A percentile compares a stretch with the other conserved stretches of the same genome.
phyloP scores from a whole-genome alignment of 1,140 invertebrate genomes.

The Thrips palmi region DNA sequence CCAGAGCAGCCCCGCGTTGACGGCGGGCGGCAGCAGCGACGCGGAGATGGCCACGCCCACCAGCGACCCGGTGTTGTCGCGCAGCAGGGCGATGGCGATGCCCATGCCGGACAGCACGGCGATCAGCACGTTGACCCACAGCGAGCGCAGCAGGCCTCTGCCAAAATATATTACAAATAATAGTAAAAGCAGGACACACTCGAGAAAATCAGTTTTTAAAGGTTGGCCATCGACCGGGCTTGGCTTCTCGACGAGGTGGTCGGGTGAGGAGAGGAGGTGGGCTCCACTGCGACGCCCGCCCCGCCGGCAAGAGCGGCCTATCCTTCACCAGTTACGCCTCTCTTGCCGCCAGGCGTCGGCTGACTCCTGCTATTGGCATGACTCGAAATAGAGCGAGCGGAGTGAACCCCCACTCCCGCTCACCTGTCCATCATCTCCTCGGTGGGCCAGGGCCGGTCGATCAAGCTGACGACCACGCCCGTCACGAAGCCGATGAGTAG shows the following conservation, averaged over 20 bases:
- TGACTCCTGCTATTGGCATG: not conserved
- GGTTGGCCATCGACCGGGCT: too few species aligned
- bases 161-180: slow-evolving; percentile 14
- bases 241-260: too few species aligned
- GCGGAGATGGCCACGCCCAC: slow-evolving; percentile 68
- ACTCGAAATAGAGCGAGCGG: not conserved
- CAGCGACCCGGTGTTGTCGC: slow-evolving; percentile 49
- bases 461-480: slow-evolving; percentile 36
- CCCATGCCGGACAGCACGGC: slow-evolving; percentile 54
- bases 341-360: not conserved
- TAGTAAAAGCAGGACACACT: not conserved
- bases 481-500: slow-evolving; percentile 46
- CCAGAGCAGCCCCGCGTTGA: slow-evolving; percentile 58
- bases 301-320: too few species aligned
- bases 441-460: slow-evolving; percentile 46
- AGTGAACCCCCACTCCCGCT: not conserved
- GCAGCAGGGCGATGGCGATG: slow-evolving; percentile 51
- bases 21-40: slow-evolving; percentile 55
- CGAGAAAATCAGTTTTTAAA: slow-evolving; percentile 2
- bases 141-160: slow-evolving; percentile 38
- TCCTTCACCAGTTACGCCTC: too few species aligned
- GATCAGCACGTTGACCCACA: slow-evolving; percentile 46
- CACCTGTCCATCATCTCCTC: slow-evolving; percentile 47
- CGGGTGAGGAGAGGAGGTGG: too few species aligned
- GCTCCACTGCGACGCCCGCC: too few species aligned